These are phyloP conservation scores for Amazona guildingii DNA, from an alignment of 2,113 vertebrate species.

Conservation along the genomic window DNA sequence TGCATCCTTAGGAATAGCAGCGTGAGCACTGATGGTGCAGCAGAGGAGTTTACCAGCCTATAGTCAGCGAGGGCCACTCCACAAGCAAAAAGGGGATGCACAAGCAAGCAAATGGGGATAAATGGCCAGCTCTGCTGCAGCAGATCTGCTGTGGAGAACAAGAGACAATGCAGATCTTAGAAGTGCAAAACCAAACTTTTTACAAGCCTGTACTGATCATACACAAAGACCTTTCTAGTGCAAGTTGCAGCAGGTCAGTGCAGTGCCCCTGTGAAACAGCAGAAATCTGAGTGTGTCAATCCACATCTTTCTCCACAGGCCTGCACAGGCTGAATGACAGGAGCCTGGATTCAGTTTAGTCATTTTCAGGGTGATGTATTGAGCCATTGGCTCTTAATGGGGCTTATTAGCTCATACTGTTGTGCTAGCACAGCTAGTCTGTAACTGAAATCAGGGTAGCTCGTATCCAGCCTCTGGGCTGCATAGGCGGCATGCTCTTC, in stretches of 20 bases:
- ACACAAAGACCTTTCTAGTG: background rate
- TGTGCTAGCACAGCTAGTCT: background rate
- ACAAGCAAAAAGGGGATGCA: background rate
- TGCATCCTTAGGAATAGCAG: background rate
- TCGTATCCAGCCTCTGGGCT: background rate
- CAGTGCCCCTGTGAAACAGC: background rate
- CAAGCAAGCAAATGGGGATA: fast-evolving
- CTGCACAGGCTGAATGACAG: background rate
- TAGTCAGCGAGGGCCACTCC: fast-evolving
- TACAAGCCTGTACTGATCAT: background rate
- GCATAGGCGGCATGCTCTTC: background rate
- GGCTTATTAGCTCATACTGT: background rate
- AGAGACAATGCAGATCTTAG: background rate
- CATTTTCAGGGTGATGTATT: background rate
- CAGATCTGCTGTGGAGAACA: background rate
- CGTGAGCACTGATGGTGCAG: fast-evolving
- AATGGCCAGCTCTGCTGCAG: background rate
- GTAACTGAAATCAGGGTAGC: background rate
- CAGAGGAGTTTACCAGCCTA: background rate
- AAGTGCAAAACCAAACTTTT: background rate
- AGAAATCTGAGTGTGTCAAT: background rate
- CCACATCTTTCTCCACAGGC: background rate
- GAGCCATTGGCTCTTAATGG: background rate
- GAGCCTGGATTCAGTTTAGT: background rate
- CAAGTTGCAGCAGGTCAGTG: background rate